Evolutionary conservation across 2,888 invertebrate genomes (phyloP).

Genomic region (Eugnorisma glareosa): DNA sequence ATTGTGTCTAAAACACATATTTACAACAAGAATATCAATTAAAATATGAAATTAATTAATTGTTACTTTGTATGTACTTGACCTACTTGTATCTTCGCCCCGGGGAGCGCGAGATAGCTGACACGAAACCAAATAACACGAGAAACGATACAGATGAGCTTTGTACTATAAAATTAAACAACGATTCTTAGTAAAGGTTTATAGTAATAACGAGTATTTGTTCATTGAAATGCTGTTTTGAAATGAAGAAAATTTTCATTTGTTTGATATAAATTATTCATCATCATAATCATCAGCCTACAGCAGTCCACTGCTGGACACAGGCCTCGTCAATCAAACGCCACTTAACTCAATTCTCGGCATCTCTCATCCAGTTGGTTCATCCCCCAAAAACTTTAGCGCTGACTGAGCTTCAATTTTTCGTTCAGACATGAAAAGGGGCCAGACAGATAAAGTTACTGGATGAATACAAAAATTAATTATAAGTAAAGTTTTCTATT

Average conservation of each 20-base stretch:
- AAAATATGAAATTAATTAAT: constrained; percentile 56
- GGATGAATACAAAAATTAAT: not conserved
- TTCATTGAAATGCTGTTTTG: constrained; percentile 27
- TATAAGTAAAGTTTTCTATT: not conserved
- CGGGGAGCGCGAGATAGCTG: constrained; percentile 38
- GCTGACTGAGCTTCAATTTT: not conserved
- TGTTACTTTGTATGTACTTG: constrained; percentile 36
- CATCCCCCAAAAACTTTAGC: too few species aligned
- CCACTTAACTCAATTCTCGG: not conserved
- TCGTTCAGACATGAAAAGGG: not conserved
- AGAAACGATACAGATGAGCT: constrained; percentile 48
- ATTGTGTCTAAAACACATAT: constrained; percentile 26
- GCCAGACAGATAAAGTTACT: not conserved
- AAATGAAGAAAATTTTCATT: not conserved
- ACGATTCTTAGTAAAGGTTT: constrained; percentile 25
- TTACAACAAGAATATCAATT: constrained; percentile 31
- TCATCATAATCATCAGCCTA: not conserved
- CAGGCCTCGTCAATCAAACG: not conserved
- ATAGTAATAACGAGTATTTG: constrained; percentile 20
- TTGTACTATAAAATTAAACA: constrained; percentile 51
- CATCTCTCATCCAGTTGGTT: not conserved
- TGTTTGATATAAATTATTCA: not conserved
- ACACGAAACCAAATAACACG: constrained; percentile 50
- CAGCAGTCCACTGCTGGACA: not conserved
- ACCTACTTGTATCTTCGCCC: constrained; percentile 51